Conservation (phyloP, 2,797 vertebrate species). For the Australoheros facetus region DNA sequence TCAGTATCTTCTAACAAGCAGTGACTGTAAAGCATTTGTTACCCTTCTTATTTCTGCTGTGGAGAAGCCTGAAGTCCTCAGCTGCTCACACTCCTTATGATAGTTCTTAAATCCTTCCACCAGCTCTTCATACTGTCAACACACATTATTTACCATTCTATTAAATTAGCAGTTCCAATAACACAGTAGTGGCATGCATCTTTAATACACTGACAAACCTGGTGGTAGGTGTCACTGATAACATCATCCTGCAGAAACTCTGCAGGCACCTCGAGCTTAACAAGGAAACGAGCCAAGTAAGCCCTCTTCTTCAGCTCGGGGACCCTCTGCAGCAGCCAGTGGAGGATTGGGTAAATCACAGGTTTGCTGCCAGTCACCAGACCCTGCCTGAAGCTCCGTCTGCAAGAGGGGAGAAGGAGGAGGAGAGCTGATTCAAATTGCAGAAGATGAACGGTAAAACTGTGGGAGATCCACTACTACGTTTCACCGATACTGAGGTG, state of each 20-base stretch:
- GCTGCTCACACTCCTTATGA: constrained; percentile 95
- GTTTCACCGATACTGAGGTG: neutral
- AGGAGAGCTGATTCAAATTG: neutral
- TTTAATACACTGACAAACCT: constrained; percentile 80
- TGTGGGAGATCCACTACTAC: neutral
- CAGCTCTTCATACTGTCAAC: constrained; percentile 92
- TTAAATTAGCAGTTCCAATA: neutral
- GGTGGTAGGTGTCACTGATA: constrained; percentile 89
- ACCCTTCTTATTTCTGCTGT: constrained; percentile 96
- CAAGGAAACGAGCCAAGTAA: constrained; percentile 92
- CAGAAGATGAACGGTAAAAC: neutral
- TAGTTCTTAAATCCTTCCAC: constrained; percentile 94
- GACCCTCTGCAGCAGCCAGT: constrained; percentile 93
- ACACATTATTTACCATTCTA: constrained; percentile 12
- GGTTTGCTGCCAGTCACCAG: constrained; percentile 92
- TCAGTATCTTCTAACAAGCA: neutral
- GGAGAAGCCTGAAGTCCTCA: constrained; percentile 93
- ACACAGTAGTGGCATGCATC: neutral
- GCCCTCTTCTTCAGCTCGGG: constrained; percentile 94
- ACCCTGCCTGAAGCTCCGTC: constrained; percentile 93
- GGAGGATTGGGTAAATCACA: constrained; percentile 91
- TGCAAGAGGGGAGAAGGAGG: constrained; percentile 46
- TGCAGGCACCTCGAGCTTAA: constrained; percentile 91
- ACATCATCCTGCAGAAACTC: constrained; percentile 95
- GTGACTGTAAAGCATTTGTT: constrained; percentile 48